Evolutionary conservation across 2,888 invertebrate species (phyloP), one percentile per base, ranked within the genome.

Genomic region (Athetis lepigone): DNA sequence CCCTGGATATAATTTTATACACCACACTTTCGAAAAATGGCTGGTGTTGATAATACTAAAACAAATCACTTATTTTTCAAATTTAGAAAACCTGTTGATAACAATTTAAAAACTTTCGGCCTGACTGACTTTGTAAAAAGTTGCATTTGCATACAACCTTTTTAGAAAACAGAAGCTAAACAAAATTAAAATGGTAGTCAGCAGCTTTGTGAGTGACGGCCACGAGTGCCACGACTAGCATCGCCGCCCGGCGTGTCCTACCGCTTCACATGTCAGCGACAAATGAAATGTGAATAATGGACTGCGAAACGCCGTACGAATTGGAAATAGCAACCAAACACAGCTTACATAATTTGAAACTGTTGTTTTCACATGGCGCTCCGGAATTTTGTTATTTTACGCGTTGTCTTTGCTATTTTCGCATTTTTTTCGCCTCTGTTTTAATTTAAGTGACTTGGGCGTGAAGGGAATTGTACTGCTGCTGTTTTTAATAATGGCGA

Each of bases 241-340:
- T 49, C 27, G 64, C 59, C n/a, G 71, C 59, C 29, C 42, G 56
- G 45, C 59, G 68, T 67, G 51, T 49, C 66, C 57, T 52, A 71
- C 49, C 49, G 57, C 58, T 56, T 63, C 71, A 79, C 80, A 75
- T 85, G 87, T 87, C 86, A 86, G 81, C 79, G 79, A 79, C 81
- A 82, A 84, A 85, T 85, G 86, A 86, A 88, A 88, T 83, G 88
- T 87, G 90, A 89, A 88, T 89, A 88, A 90, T 90, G 85, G 80
- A 83, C 83, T 81, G 79, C 50, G 79, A 81, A 85, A 88, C 85
- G 86, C 82, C 75, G 65, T 70, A 76, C 79, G 86, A 88, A 90
- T 90, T 81, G 85, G 79, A 84, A 87, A 88, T 86, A 81, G 83
- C 65, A 73, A 61, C 78, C 75, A 77, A 79, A 72, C 73, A 74